These are phyloP conservation scores for Colletes latitarsis DNA, from an alignment of 1,140 invertebrate species.

Conservation along the genomic window DNA sequence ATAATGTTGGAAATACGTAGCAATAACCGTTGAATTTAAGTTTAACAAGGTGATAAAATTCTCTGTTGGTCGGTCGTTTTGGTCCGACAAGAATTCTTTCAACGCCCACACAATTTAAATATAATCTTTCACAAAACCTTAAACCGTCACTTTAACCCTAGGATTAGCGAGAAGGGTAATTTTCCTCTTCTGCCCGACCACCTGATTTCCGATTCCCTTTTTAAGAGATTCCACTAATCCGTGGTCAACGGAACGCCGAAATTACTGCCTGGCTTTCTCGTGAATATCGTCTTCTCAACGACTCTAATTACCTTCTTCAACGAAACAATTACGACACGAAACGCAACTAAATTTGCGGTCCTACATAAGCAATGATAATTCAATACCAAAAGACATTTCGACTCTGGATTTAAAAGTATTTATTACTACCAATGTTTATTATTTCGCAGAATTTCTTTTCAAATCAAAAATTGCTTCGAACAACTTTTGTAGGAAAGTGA, in stretches of 20 bases:
- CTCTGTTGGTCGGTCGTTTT: too few species aligned
- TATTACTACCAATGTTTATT: too few species aligned
- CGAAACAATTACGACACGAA: background rate
- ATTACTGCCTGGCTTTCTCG: constrained; percentile 8
- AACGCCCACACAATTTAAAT: background rate
- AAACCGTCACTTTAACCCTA: background rate
- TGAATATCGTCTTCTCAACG: constrained; percentile 9
- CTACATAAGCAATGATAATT: too few species aligned
- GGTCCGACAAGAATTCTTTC: background rate
- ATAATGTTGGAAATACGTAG: too few species aligned
- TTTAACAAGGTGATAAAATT: too few species aligned
- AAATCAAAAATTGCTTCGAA: too few species aligned
- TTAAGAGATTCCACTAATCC: constrained; percentile 25
- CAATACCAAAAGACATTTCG: too few species aligned
- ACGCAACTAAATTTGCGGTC: too few species aligned
- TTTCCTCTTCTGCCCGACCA: background rate
- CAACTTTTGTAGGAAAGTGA: too few species aligned
- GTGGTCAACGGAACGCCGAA: background rate
- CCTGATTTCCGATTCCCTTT: constrained; percentile 33
- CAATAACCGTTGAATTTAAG: too few species aligned
- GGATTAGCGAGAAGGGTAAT: background rate
- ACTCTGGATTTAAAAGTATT: too few species aligned
- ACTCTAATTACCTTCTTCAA: constrained; percentile 24
- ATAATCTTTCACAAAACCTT: background rate
- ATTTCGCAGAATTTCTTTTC: too few species aligned